Percentiles rank a stretch among this genome's conserved stretches.
These are phyloP conservation scores for Myanophis thanlyinensis DNA, from an alignment of 2,113 vertebrate genomes.

Conservation along the genomic window DNA sequence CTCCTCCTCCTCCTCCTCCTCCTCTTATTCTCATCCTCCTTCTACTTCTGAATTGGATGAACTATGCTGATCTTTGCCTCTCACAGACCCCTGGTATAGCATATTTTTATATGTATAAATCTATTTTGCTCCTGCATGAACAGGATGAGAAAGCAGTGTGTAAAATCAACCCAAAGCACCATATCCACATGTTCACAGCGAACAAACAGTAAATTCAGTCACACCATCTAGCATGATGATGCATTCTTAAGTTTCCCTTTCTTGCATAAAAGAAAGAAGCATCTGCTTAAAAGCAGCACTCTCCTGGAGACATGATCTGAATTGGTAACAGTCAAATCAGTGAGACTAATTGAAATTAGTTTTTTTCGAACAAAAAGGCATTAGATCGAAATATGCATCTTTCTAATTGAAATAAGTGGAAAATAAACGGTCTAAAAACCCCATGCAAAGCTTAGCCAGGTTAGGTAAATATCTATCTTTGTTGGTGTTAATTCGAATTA, in stretches of 20 bases:
- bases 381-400: background rate
- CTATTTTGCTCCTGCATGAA: background rate
- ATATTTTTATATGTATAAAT: background rate
- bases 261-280: background rate
- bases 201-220: background rate
- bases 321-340: background rate
- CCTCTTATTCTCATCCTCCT: too few relatives aligned
- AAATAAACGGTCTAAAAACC: background rate
- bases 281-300: background rate
- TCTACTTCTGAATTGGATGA: background rate
- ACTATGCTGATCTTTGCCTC: background rate
- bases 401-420: background rate
- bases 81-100: background rate
- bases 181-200: background rate
- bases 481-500: background rate
- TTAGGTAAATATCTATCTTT: background rate
- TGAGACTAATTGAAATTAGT: background rate
- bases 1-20: too few relatives aligned
- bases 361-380: background rate
- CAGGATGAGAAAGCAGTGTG: background rate
- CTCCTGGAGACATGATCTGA: background rate
- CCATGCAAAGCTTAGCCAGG: background rate
- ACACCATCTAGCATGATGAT: background rate
- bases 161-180: background rate
- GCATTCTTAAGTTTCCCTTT: background rate